Evolutionary conservation across 2,113 vertebrate species (phyloP).

Genomic region (Nothocercus nigrocapillus): DNA sequence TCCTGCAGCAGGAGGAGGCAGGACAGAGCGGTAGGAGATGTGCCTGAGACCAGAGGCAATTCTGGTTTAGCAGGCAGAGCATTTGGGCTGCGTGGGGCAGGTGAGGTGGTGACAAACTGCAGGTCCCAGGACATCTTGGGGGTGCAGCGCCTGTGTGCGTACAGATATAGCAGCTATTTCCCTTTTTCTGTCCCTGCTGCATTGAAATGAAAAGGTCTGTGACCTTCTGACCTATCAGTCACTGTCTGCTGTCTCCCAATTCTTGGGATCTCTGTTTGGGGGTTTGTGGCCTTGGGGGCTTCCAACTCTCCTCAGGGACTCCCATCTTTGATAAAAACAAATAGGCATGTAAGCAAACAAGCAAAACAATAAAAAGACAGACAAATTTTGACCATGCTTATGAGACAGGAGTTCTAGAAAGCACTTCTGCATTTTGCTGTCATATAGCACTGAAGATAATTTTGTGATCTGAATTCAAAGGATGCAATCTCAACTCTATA

Average conservation of each 20-base stretch:
- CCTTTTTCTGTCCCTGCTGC: neutral
- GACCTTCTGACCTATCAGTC: neutral
- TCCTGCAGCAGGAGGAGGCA: fast-evolving
- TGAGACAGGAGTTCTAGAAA: neutral
- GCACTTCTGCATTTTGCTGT: neutral
- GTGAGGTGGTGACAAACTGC: neutral
- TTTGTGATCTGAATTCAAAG: neutral
- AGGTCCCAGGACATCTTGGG: neutral
- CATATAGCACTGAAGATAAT: neutral
- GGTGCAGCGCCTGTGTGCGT: neutral
- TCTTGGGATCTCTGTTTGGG: no score
- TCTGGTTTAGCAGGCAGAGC: fast-evolving
- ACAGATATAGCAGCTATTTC: neutral
- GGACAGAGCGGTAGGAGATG: neutral
- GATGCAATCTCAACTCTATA: conserved; percentile 1
- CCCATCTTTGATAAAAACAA: neutral
- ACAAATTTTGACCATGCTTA: neutral
- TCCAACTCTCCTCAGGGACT: neutral
- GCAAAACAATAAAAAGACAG: neutral
- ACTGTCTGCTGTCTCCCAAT: neutral
- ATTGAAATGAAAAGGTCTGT: neutral
- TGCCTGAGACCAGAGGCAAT: neutral
- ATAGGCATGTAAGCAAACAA: neutral
- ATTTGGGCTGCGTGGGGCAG: neutral
- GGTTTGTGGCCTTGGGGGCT: no score